Evolutionary conservation across 2,888 invertebrate genomes (phyloP).

Genomic region (Ormyrus rosae): DNA sequence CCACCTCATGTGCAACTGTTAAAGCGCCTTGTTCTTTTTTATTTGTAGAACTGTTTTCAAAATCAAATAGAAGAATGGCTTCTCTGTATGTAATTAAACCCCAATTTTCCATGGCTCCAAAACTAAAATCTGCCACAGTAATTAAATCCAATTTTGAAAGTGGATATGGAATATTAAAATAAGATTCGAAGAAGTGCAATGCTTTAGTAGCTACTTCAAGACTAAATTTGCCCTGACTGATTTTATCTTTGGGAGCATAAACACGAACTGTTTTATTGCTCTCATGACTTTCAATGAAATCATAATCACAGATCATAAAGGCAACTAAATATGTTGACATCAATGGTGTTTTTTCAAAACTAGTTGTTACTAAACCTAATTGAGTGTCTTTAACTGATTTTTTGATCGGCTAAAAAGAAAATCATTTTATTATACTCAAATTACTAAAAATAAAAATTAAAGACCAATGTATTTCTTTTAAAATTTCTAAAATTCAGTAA

Average conservation of each 20-base stretch:
- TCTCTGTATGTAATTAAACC: slow-evolving; percentile 86
- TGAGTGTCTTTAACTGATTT: too few species aligned
- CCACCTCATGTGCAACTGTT: slow-evolving; percentile 94
- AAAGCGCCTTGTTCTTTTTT: slow-evolving; percentile 91
- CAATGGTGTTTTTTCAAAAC: too few species aligned
- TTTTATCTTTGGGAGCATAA: slow-evolving; percentile 92
- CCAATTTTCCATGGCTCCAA: slow-evolving; percentile 99
- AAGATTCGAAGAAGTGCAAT: slow-evolving; percentile 94
- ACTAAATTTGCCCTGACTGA: slow-evolving; percentile 93
- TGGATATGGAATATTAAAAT: slow-evolving; percentile 96
- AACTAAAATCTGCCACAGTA: slow-evolving; percentile 95
- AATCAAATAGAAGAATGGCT: slow-evolving; percentile 92
- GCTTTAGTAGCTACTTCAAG: slow-evolving; percentile 93
- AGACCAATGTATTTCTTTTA: too few species aligned
- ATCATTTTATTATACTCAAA: too few species aligned
- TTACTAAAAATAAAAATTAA: too few species aligned
- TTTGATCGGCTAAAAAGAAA: too few species aligned
- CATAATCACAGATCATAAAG: slow-evolving; percentile 91
- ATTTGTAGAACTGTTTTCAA: slow-evolving; percentile 90
- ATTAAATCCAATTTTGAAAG: slow-evolving; percentile 97
- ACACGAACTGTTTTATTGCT: slow-evolving; percentile 89
- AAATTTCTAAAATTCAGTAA: slow-evolving; percentile 44
- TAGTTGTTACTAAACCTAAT: too few species aligned
- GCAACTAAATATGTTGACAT: too few species aligned
- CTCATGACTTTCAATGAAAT: slow-evolving; percentile 90